phyloP scores from a whole-genome alignment of 2,797 vertebrate genomes.

The Buphagus erythrorhynchus region DNA sequence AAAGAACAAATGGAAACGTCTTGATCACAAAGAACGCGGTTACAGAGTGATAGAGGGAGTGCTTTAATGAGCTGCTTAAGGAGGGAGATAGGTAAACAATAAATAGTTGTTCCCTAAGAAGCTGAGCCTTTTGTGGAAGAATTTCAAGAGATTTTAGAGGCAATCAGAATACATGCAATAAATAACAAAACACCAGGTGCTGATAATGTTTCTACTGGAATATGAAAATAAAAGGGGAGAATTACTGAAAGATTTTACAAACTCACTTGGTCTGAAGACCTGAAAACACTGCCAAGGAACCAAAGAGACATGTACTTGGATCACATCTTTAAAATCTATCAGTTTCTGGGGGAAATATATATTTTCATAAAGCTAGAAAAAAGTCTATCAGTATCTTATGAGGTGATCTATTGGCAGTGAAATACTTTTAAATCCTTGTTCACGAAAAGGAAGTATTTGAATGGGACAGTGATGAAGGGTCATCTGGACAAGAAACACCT shows the following conservation, averaged over 20 bases:
- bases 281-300: not conserved
- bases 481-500: not conserved
- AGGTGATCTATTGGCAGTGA: not conserved
- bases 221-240: not conserved
- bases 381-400: not conserved
- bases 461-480: not conserved
- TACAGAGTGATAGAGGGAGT: not conserved
- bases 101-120: not conserved
- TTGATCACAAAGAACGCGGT: not conserved
- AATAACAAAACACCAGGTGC: constrained; percentile 25
- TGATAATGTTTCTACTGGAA: not conserved
- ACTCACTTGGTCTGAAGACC: not conserved
- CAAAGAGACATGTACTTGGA: not conserved
- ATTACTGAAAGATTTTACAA: not conserved
- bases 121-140: constrained; percentile 4
- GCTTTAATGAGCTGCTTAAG: constrained; percentile 17
- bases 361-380: not conserved
- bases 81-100: not conserved
- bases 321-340: not conserved
- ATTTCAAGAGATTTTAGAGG: constrained; percentile 15
- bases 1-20: not conserved
- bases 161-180: not conserved
- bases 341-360: not conserved
- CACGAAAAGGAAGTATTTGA: not conserved
- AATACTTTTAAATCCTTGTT: not conserved